Evolutionary conservation across 2,113 vertebrate genomes (phyloP), one percentile per base, ranked within the genome.

Genomic region (Sebastes schlegelii): DNA sequence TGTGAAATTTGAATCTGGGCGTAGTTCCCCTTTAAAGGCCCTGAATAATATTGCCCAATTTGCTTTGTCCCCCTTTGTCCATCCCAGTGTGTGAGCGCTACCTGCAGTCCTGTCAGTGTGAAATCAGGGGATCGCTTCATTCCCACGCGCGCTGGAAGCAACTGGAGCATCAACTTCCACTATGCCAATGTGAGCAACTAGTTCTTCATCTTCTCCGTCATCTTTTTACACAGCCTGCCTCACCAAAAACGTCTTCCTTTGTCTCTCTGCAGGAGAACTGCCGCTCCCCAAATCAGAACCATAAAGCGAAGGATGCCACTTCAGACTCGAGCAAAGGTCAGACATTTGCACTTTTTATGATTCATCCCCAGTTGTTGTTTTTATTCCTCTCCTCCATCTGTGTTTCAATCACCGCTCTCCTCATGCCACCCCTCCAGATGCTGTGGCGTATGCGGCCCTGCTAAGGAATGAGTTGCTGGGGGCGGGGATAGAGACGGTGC

Each of bases 101-200:
- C 93, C 40, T 95, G 94, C 84, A 95, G 95, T 88, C 95, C 94
- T 23, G 84, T 93, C 86, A 89, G 90, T 73, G 92, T 95, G 5
- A 96, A 96, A 74, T 95, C 93, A 46, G 96, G 96, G 12, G 96
- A 96, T 70, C 92, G 96, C 48, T 96, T 95, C 77, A 96, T 96
- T 55, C 96, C 96, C 70, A 95, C 95, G 48, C 92, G 96, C 0
- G 96, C 95, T 40, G 95, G 96, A 83, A 96, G 95, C 89, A 96
- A 96, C 94, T 96, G 96, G 96, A 96, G 94, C 91, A 94, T 96
- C 91, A 96, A 95, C 88, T 96, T 96, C 91, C 96, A 96, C 88
- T 95, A 94, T 11, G 94, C 95, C 82, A 96, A 96, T 21, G 96
- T 96, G 80, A 94, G 94, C 26, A 34, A 34, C 26, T 34, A 34